Percentiles rank a stretch among this genome's conserved stretches.
phyloP scores from a whole-genome alignment of 1,140 invertebrate species.

The Brachystomella parvula region DNA sequence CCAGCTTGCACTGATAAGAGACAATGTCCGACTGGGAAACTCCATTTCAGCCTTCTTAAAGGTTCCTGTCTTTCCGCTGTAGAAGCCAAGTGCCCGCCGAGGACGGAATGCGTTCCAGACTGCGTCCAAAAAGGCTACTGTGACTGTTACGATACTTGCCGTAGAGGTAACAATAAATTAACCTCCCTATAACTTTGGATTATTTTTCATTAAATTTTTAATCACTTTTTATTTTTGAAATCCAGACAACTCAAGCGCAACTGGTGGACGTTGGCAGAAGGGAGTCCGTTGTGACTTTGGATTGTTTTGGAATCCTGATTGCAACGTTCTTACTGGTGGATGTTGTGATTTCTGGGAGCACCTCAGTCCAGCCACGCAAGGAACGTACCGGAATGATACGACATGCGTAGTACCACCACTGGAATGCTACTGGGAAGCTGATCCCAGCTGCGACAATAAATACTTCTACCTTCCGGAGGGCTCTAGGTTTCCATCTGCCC shows the following conservation, averaged over 20 bases:
- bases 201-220: too few species aligned
- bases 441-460: background rate
- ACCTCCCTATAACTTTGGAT: too few species aligned
- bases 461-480: background rate
- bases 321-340: background rate
- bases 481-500: background rate
- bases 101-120: background rate
- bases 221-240: too few species aligned
- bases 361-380: background rate
- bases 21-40: background rate
- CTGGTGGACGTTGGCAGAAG: background rate
- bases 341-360: background rate
- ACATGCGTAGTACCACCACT: background rate
- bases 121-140: background rate
- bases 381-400: background rate
- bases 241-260: background rate
- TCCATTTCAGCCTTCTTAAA: too few species aligned
- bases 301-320: background rate
- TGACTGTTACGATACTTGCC: background rate
- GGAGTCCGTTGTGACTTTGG: background rate
- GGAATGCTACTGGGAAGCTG: background rate
- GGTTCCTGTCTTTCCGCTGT: too few species aligned
- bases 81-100: background rate
- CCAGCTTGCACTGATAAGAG: background rate
- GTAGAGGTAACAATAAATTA: too few species aligned